Evolutionary conservation across 2,113 vertebrate genomes (phyloP).

Genomic region (Axis porcinus): DNA sequence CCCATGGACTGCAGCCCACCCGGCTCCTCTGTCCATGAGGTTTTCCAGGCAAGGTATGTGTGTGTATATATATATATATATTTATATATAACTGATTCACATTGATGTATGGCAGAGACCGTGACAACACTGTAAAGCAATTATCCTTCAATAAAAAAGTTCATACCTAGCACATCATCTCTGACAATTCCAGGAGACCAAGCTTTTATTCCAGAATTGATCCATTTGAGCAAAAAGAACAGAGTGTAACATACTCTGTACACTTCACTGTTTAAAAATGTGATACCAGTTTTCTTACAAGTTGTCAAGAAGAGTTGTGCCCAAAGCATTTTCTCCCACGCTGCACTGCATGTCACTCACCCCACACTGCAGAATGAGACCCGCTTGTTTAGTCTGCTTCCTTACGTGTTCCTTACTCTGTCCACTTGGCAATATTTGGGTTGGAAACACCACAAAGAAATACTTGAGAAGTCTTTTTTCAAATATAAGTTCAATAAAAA

Average conservation of each 20-base stretch:
- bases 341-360: background rate
- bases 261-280: background rate
- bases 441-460: conserved; percentile 55
- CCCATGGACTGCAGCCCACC: background rate
- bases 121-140: background rate
- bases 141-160: background rate
- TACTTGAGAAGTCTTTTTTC: background rate
- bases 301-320: accelerated
- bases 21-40: background rate
- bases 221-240: background rate
- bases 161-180: background rate
- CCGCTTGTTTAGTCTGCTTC: background rate
- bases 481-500: conserved; percentile 45
- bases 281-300: background rate
- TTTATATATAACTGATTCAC: background rate
- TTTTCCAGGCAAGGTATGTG: background rate
- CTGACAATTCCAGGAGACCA: background rate
- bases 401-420: background rate
- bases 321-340: accelerated
- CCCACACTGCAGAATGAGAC: background rate
- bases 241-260: background rate
- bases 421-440: background rate
- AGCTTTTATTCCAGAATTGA: background rate
- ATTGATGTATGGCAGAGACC: background rate
- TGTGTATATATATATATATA: background rate